Conservation (phyloP, 2,797 vertebrate species). For the Acanthornis magna region DNA sequence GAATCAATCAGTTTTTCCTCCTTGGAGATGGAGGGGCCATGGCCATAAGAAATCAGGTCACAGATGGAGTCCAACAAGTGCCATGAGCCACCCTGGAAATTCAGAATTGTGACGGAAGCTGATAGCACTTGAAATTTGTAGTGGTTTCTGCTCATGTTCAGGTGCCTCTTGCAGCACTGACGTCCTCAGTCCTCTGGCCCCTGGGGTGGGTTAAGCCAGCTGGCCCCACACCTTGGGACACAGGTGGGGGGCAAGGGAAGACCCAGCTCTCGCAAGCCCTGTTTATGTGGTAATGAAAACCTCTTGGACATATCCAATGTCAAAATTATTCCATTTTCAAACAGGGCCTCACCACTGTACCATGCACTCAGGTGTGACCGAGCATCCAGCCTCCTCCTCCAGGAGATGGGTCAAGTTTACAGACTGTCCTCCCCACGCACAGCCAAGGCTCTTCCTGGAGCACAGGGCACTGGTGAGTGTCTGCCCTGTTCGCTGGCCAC, state of each 20-base stretch:
- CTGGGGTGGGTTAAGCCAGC: not conserved
- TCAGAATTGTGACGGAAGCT: not conserved
- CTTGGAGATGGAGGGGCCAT: not conserved
- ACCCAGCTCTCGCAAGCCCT: not conserved
- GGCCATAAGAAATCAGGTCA: not conserved
- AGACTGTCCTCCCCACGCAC: not conserved
- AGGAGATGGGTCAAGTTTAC: not conserved
- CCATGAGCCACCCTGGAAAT: rapidly evolving
- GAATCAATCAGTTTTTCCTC: not conserved
- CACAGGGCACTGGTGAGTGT: not conserved
- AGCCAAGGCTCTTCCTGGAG: not conserved
- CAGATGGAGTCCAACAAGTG: not conserved
- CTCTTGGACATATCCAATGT: not conserved
- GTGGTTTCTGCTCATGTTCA: not conserved
- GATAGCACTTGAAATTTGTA: not conserved
- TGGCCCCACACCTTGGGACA: not conserved
- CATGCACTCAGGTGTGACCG: not conserved
- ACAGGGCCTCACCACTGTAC: not conserved
- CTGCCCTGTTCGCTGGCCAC: not conserved
- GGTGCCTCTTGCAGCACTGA: not conserved
- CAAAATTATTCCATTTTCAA: slow-evolving; percentile 4
- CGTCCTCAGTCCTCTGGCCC: not conserved
- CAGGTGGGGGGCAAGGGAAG: not conserved
- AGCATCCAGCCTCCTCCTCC: not conserved
- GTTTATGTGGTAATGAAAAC: not conserved